Evolutionary conservation across 2,888 invertebrate genomes (phyloP).

Genomic region (Corythucha ciliata): DNA sequence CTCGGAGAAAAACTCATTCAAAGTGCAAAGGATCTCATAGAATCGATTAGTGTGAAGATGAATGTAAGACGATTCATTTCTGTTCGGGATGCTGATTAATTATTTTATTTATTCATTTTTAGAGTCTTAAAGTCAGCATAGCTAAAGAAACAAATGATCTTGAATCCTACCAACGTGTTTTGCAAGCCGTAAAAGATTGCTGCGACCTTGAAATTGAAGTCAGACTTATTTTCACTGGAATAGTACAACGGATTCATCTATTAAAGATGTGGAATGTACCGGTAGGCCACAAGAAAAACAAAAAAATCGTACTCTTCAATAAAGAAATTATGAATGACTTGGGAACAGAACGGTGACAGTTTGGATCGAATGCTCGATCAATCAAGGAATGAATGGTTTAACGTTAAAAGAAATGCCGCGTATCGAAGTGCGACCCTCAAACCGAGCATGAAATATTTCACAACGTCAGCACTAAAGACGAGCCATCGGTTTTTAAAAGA

Average conservation of each 20-base stretch:
- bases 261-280: conserved; percentile 19
- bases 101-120: too few relatives aligned
- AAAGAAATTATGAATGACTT: too few relatives aligned
- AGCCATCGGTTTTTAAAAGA: conserved; percentile 15
- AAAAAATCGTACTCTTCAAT: neutral
- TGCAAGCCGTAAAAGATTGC: conserved; percentile 16
- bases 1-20: too few relatives aligned
- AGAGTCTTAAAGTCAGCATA: too few relatives aligned
- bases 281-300: neutral
- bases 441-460: conserved; percentile 16
- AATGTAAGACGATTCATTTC: too few relatives aligned
- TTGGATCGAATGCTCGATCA: neutral
- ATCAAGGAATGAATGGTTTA: conserved; percentile 4
- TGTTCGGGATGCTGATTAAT: too few relatives aligned
- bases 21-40: too few relatives aligned
- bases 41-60: too few relatives aligned
- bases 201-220: conserved; percentile 15
- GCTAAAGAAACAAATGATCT: too few relatives aligned
- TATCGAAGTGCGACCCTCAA: conserved; percentile 11
- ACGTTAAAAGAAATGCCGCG: conserved; percentile 4
- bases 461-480: conserved; percentile 12
- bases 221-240: conserved; percentile 12
- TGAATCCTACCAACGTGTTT: conserved; percentile 17
- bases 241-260: conserved; percentile 17
- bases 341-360: too few relatives aligned